phyloP scores from a whole-genome alignment of 1,140 invertebrate genomes.

The Helicoverpa armigera region DNA sequence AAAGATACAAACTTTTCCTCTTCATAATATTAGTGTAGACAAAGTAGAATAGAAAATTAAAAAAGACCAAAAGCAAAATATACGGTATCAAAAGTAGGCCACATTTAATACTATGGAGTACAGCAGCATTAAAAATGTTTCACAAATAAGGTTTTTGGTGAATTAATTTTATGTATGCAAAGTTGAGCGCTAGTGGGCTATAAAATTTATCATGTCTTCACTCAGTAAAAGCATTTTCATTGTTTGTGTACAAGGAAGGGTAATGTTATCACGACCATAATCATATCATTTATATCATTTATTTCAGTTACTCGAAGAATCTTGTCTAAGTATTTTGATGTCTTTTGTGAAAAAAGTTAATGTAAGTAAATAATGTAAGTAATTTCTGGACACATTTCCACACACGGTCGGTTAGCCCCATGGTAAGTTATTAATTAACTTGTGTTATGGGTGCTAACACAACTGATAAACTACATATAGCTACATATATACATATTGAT shows the following conservation, averaged over 20 bases:
- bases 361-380: no score
- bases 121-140: neutral
- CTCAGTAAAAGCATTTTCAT: constrained; percentile 36
- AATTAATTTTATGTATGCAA: constrained; percentile 34
- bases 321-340: neutral
- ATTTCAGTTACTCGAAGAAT: constrained; percentile 10
- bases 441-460: no score
- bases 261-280: constrained; percentile 8
- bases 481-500: no score
- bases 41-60: no score
- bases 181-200: constrained; percentile 16
- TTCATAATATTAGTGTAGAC: no score
- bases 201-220: constrained; percentile 35
- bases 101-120: neutral
- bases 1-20: no score
- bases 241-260: constrained; percentile 15
- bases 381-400: no score
- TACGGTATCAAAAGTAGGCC: no score
- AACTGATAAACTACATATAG: no score
- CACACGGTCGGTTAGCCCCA: no score
- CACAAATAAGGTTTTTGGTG: constrained; percentile 4
- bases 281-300: constrained; percentile 26
- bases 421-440: no score
- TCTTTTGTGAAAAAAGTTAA: no score
- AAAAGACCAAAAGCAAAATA: neutral